Percentiles rank a stretch among this genome's conserved stretches.
These are phyloP conservation scores for Echinometra lucunter DNA, from an alignment of 53 echinoderm and acorn worm species.

Conservation along the genomic window DNA sequence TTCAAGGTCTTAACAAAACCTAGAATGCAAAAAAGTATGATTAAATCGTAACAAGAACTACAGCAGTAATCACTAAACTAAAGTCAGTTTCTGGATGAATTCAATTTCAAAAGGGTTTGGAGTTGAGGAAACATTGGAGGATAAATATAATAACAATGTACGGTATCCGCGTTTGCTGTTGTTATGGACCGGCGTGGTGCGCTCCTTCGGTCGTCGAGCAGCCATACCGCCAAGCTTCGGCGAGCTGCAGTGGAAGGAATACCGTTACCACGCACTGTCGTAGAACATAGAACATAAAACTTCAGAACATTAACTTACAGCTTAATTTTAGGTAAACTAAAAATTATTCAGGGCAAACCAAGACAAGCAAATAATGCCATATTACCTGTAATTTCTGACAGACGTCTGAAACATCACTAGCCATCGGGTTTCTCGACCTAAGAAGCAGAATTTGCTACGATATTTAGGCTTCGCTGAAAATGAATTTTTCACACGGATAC, in stretches of 20 bases:
- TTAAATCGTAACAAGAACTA: too few relatives aligned
- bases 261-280: not conserved
- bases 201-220: conserved; percentile 4
- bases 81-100: too few relatives aligned
- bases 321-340: not conserved
- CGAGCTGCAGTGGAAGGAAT: not conserved
- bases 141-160: too few relatives aligned
- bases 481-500: not conserved
- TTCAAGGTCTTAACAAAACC: too few relatives aligned
- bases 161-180: not conserved
- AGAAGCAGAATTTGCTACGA: not conserved
- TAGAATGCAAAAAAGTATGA: too few relatives aligned
- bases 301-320: not conserved
- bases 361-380: not conserved
- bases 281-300: not conserved
- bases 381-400: conserved; percentile 58
- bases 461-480: not conserved
- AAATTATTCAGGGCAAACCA: not conserved
- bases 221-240: not conserved
- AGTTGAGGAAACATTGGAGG: not conserved
- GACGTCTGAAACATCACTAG: conserved; percentile 55
- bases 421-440: not conserved
- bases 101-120: not conserved
- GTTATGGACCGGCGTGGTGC: not conserved
- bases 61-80: too few relatives aligned